Percentiles rank a stretch among this genome's conserved stretches.
Evolutionary conservation across 2,113 vertebrate species (phyloP).

Genomic region (Talpa occidentalis): DNA sequence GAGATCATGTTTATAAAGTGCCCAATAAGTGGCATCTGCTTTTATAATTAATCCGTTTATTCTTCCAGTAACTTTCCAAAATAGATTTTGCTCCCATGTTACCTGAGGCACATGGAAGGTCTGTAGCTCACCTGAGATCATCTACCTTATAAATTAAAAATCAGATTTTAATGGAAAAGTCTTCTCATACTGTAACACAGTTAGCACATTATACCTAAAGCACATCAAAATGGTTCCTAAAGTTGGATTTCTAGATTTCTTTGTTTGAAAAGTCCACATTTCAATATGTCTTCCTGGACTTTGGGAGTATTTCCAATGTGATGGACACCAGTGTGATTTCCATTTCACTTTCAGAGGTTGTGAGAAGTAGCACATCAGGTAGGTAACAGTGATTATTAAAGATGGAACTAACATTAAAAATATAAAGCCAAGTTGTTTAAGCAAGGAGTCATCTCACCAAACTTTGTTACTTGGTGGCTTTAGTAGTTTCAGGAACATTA

Average conservation of each 20-base stretch:
- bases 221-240: neutral
- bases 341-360: constrained; percentile 15
- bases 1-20: neutral
- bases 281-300: neutral
- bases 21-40: neutral
- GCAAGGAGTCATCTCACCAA: neutral
- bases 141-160: neutral
- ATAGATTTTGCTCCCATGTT: neutral
- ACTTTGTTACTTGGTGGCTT: constrained; percentile 1
- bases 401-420: neutral
- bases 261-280: neutral
- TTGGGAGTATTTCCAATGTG: neutral
- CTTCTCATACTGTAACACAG: neutral
- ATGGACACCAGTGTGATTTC: neutral
- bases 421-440: constrained; percentile 11
- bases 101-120: neutral
- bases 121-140: neutral
- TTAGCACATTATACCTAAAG: neutral
- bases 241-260: neutral
- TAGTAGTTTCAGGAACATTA: constrained; percentile 27
- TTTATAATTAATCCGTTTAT: neutral
- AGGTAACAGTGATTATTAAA: constrained; percentile 54
- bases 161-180: neutral
- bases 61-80: neutral
- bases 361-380: neutral